Conservation (phyloP, 2,888 invertebrate genomes). For the Iselma pallidipennis region DNA sequence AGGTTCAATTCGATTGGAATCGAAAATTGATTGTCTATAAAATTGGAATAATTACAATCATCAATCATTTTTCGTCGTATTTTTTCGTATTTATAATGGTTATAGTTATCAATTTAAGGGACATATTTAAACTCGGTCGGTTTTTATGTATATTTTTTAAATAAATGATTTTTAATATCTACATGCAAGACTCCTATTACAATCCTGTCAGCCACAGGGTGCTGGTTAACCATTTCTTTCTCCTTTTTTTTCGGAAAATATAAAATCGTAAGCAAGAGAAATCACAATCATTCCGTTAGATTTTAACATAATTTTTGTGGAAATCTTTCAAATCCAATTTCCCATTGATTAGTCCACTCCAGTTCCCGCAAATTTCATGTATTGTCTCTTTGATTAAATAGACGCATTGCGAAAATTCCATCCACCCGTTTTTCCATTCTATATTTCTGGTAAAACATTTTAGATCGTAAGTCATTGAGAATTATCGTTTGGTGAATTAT, state of each 20-base stretch:
- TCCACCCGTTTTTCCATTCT: background rate
- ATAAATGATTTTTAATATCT: too few species aligned
- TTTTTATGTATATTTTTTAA: too few species aligned
- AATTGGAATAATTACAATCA: conserved; percentile 27
- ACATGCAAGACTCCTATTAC: too few species aligned
- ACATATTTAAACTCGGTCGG: too few species aligned
- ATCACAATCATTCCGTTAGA: too few species aligned
- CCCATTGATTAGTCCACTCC: background rate
- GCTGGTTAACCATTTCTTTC: too few species aligned
- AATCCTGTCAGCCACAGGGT: too few species aligned
- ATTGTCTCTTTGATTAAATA: background rate
- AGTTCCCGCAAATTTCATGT: background rate
- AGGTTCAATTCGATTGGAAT: conserved; percentile 21
- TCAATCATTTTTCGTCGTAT: conserved; percentile 25
- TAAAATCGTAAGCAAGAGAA: too few species aligned
- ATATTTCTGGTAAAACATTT: background rate
- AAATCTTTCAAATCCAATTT: too few species aligned
- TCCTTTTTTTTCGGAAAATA: too few species aligned
- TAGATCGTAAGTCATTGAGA: background rate
- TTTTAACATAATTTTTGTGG: too few species aligned
- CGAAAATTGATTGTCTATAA: conserved; percentile 30
- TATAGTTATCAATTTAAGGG: background rate
- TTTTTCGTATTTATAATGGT: conserved; percentile 16
- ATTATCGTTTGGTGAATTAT: conserved; percentile 1
- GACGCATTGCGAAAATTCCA: background rate